Conservation (phyloP, 2,113 vertebrate species). For the Colistium nudipinnis region DNA sequence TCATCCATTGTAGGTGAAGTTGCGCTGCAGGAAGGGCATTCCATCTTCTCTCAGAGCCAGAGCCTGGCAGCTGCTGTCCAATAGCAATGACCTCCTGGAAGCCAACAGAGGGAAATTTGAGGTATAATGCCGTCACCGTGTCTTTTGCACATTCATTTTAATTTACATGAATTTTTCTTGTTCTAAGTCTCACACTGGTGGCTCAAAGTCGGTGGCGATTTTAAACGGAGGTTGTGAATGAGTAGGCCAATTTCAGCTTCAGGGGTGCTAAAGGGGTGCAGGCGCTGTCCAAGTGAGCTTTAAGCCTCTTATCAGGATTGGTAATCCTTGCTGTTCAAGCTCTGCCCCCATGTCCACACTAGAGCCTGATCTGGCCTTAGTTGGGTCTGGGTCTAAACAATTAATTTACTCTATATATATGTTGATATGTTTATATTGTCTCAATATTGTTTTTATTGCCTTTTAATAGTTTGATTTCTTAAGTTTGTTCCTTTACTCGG, state of each 20-base stretch:
- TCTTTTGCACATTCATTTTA: not conserved
- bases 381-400: constrained; percentile 1
- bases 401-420: constrained; percentile 1
- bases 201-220: not conserved
- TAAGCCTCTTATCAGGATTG: constrained; percentile 72
- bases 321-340: constrained; percentile 64
- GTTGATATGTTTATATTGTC: constrained; percentile 26
- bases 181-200: too few species aligned
- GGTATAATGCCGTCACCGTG: constrained; percentile 65
- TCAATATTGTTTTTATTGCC: not conserved
- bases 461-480: not conserved
- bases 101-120: constrained; percentile 89
- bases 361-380: constrained; percentile 22
- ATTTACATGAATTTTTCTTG: too few species aligned
- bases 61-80: constrained; percentile 92
- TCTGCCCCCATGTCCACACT: constrained; percentile 1
- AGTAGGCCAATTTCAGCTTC: constrained; percentile 35
- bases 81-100: constrained; percentile 88
- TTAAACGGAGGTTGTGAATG: constrained; percentile 15
- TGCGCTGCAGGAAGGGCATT: constrained; percentile 92
- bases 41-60: constrained; percentile 89
- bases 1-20: constrained; percentile 84
- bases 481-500: not conserved
- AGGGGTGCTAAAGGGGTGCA: constrained; percentile 36
- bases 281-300: constrained; percentile 6